Conservation (phyloP, 2,888 invertebrate species). For the Malthinus seriepunctatus region DNA sequence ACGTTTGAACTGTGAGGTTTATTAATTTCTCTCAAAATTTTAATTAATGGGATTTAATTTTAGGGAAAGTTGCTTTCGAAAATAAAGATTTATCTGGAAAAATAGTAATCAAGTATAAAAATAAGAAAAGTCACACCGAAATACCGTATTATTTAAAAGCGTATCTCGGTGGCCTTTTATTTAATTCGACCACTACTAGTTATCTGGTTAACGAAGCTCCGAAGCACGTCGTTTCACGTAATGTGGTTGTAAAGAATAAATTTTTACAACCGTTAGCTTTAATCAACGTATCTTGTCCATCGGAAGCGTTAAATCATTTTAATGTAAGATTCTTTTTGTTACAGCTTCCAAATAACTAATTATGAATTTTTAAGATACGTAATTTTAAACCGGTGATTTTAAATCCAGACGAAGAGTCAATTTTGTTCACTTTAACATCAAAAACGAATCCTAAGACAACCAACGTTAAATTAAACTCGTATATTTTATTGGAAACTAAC, state of each 20-base stretch:
- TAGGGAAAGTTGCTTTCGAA: constrained; percentile 62
- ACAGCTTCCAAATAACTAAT: constrained; percentile 4
- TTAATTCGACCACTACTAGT: constrained; percentile 59
- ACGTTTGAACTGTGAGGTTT: constrained; percentile 70
- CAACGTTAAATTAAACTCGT: constrained; percentile 64
- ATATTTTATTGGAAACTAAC: constrained; percentile 72
- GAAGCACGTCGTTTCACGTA: constrained; percentile 54
- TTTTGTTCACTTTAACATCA: constrained; percentile 62
- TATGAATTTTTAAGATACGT: constrained; percentile 56
- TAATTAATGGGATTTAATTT: constrained; percentile 29
- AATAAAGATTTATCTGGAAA: constrained; percentile 61
- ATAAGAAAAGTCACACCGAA: constrained; percentile 55
- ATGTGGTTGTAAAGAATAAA: constrained; percentile 66
- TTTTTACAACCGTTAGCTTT: constrained; percentile 75
- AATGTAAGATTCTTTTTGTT: constrained; percentile 53
- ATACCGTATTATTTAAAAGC: constrained; percentile 69
- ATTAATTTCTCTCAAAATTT: not conserved
- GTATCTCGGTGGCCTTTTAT: constrained; percentile 62
- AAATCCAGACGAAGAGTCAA: constrained; percentile 61
- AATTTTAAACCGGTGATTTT: constrained; percentile 65
- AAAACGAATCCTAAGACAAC: constrained; percentile 56
- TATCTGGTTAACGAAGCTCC: constrained; percentile 52
- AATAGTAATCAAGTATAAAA: constrained; percentile 59
- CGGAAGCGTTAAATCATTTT: constrained; percentile 64
- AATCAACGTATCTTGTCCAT: constrained; percentile 69